Conservation (phyloP, 1,140 invertebrate genomes). For the Drosophila trapezifrons region DNA sequence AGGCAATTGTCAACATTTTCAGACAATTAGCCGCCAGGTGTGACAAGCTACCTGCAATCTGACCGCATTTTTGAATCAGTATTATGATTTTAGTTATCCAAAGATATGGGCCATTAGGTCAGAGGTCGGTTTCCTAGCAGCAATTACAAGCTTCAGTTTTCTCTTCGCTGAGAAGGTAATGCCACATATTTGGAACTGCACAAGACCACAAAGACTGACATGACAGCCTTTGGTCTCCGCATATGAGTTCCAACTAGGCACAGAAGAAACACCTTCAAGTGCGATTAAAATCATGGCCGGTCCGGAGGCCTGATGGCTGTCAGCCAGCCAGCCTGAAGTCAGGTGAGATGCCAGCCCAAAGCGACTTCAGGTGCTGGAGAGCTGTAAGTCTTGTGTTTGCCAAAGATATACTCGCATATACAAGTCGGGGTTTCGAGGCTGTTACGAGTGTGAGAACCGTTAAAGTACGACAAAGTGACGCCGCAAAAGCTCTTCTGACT, state of each 20-base stretch:
- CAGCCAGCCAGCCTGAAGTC: conserved; percentile 20
- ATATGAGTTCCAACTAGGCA: conserved; percentile 21
- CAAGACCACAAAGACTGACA: conserved; percentile 13
- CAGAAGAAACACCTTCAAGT: conserved; percentile 51
- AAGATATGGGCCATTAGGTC: conserved; percentile 4
- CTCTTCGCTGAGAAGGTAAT: conserved; percentile 16
- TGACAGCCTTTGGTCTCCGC: conserved; percentile 12
- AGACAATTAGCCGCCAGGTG: conserved; percentile 6
- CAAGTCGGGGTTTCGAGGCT: conserved; percentile 54
- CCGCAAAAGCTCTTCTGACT: conserved; percentile 56
- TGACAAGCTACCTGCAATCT: not conserved
- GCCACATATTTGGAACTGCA: conserved; percentile 19
- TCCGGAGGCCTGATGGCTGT: conserved; percentile 35
- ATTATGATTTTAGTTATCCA: not conserved
- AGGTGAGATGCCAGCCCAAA: conserved; percentile 18
- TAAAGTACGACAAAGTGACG: conserved; percentile 61
- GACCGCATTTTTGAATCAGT: not conserved
- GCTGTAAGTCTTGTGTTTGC: conserved; percentile 68
- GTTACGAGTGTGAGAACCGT: conserved; percentile 77
- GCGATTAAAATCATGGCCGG: conserved; percentile 50
- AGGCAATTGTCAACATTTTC: not conserved
- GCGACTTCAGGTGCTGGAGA: conserved; percentile 22
- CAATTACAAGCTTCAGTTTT: conserved; percentile 20
- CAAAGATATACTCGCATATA: conserved; percentile 68
- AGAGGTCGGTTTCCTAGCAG: conserved; percentile 6